Evolutionary conservation across 2,888 invertebrate genomes (phyloP), one percentile per base, ranked within the genome.

Genomic region (Lamellibrachia columna): DNA sequence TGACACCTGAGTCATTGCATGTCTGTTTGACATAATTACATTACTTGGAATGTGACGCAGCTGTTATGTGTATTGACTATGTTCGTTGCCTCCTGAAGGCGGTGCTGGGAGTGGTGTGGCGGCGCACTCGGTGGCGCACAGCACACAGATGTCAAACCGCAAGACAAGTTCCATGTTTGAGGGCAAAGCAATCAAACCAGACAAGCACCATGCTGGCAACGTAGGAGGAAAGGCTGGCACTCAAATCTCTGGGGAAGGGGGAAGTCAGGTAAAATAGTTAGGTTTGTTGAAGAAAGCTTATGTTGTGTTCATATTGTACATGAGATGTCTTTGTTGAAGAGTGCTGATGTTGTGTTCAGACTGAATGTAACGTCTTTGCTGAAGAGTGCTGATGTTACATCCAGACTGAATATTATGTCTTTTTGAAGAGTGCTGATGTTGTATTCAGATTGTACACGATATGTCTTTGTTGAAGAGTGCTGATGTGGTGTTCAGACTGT

Each of bases 161-260:
- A 96, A 96, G 94, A 95, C 95, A 52, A 96, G 95, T 94, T 95
- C 95, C 53, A 93, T 96, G 94, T 95, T 95, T 92, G 96, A 96
- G 93, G 93, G 94, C 91, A 96, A 96, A 93, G 22, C 91, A n/a
- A 91, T 91, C 58, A 91, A 91, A 53, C 91, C 91, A 2, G 95
- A 95, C 93, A 95, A 95, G 92, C 95, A 95, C 92, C 95, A 95
- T 92, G 92, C 94, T 60, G 95, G 95, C 92, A 94, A 94, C 28
- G 93, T 94, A 11, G 94, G 94, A 7, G 95, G 95, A 2, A 95
- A 93, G 7, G 95, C 95, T 90, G 95, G 95, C 3, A 94, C 93
- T 3, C 94, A 95, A 90, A 95, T 96, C 15, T 95, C 95, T 8
- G 96, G 95, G 93, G 95, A 94, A 40, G 95, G 95, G 3, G 95